Evolutionary conservation across 2,113 vertebrate species (phyloP).

Genomic region (Siniperca knerii): DNA sequence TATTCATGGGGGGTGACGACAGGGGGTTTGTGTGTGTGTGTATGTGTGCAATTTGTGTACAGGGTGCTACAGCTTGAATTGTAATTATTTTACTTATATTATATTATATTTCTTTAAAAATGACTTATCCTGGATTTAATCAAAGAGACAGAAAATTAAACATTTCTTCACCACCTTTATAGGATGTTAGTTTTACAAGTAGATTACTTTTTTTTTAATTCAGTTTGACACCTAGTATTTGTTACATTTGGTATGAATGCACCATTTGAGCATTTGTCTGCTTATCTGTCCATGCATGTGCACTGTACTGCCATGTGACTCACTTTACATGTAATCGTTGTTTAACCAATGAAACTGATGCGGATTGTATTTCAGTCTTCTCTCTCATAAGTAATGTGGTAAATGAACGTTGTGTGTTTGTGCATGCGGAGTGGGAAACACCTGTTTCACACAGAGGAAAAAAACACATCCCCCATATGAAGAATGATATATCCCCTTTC

Average conservation of each 20-base stretch:
- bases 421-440: constrained; percentile 70
- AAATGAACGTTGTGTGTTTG: constrained; percentile 53
- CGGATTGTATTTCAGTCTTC: constrained; percentile 53
- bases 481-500: constrained; percentile 75
- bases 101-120: no score
- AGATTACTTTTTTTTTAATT: background rate
- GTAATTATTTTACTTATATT: background rate
- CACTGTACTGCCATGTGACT: constrained; percentile 22
- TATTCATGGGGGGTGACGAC: constrained; percentile 43
- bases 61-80: background rate
- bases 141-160: background rate
- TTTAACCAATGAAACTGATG: constrained; percentile 51
- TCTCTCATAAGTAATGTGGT: constrained; percentile 52
- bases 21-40: background rate
- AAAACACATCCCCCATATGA: constrained; percentile 52
- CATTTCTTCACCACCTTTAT: background rate
- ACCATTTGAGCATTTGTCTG: constrained; percentile 1
- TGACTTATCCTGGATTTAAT: background rate
- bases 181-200: background rate
- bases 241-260: background rate
- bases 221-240: background rate
- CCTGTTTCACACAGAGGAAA: constrained; percentile 62
- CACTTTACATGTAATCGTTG: constrained; percentile 44
- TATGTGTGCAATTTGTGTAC: constrained; percentile 11
- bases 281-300: constrained; percentile 25